Evolutionary conservation across 2,113 vertebrate genomes (phyloP).

Genomic region (Phrynocephalus versicolor): DNA sequence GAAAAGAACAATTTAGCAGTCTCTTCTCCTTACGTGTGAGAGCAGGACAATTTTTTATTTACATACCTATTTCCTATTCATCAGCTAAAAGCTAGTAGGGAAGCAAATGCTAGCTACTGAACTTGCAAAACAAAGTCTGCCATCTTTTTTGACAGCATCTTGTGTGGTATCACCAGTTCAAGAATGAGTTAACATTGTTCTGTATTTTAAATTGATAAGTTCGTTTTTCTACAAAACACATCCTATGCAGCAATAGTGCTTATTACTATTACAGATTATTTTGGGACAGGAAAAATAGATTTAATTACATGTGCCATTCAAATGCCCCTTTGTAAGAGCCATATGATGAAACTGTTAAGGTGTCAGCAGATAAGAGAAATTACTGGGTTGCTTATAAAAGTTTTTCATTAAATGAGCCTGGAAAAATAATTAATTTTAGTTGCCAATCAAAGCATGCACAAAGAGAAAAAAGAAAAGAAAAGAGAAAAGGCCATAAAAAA

Average conservation of each 20-base stretch:
- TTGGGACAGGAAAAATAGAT: conserved; percentile 65
- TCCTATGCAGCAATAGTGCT: not conserved
- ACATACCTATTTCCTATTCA: not conserved
- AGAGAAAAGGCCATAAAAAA: conserved; percentile 37
- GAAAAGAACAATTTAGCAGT: too few relatives aligned
- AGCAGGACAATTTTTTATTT: too few relatives aligned
- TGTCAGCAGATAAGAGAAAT: conserved; percentile 70
- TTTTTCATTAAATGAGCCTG: conserved; percentile 69
- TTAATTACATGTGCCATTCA: conserved; percentile 78
- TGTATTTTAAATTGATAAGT: conserved; percentile 25
- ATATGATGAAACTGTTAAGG: conserved; percentile 69
- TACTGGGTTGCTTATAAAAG: conserved; percentile 67
- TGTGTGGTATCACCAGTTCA: conserved; percentile 3
- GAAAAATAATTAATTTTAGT: conserved; percentile 72
- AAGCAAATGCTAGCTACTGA: not conserved
- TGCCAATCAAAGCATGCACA: conserved; percentile 71
- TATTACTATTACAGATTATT: conserved; percentile 67
- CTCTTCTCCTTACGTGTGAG: too few relatives aligned
- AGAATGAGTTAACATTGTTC: conserved; percentile 11
- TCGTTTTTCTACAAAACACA: not conserved
- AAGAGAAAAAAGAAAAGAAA: conserved; percentile 30
- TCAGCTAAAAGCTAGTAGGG: not conserved
- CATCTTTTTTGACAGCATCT: not conserved
- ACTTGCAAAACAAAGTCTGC: not conserved
- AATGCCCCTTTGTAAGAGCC: conserved; percentile 59